phyloP scores from a whole-genome alignment of 2,113 vertebrate genomes.

The Odobenus rosmarus region DNA sequence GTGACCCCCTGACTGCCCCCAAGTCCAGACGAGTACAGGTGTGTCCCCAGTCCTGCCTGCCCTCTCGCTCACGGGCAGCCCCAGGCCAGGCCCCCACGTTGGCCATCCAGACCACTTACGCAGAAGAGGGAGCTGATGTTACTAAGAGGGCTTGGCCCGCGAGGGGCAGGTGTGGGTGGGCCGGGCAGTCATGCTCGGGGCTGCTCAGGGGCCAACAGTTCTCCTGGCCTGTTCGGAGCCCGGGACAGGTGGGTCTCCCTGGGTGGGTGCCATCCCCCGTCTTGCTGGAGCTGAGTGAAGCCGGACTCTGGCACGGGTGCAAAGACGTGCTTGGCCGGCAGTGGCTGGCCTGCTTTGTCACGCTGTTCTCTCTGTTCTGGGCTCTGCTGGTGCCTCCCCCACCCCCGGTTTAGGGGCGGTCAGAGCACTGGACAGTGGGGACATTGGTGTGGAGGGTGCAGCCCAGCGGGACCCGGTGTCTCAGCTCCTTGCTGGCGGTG shows the following conservation, averaged over 20 bases:
- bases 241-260: too few species aligned
- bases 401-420: background rate
- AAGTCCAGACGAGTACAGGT: accelerated
- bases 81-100: too few species aligned
- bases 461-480: background rate
- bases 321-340: background rate
- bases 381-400: background rate
- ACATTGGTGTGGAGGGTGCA: too few species aligned
- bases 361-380: background rate
- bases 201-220: background rate
- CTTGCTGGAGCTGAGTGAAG: background rate
- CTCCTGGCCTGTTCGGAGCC: background rate
- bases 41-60: accelerated
- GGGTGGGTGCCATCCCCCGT: background rate
- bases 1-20: accelerated
- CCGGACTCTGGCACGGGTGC: accelerated
- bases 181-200: background rate
- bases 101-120: accelerated
- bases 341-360: background rate
- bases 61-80: accelerated
- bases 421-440: accelerated
- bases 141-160: accelerated
- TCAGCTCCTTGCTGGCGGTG: background rate
- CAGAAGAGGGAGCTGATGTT: accelerated
- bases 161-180: background rate